Evolutionary conservation across 2,888 invertebrate genomes (phyloP).

Genomic region (Ditula angustiorana): DNA sequence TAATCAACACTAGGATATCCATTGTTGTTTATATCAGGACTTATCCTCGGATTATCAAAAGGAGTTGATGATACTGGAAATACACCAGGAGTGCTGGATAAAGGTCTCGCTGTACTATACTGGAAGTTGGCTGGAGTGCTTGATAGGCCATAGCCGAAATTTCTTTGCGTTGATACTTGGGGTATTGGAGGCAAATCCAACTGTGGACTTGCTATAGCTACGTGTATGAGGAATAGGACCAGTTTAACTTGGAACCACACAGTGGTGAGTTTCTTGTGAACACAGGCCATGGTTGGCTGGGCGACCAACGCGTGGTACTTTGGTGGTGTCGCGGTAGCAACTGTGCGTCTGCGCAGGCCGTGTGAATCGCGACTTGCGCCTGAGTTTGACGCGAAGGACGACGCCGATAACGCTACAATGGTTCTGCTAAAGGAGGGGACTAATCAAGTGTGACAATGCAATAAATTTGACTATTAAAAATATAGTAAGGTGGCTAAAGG

Average conservation of each 20-base stretch:
- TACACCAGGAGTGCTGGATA: slow-evolving; percentile 59
- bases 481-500: background rate
- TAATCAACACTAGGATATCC: slow-evolving; percentile 73
- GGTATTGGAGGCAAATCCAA: slow-evolving; percentile 85
- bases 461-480: background rate
- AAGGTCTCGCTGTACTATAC: slow-evolving; percentile 67
- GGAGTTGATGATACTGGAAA: slow-evolving; percentile 74
- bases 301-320: slow-evolving; percentile 74
- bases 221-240: slow-evolving; percentile 50
- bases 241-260: slow-evolving; percentile 61
- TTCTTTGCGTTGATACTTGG: slow-evolving; percentile 64
- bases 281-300: slow-evolving; percentile 71
- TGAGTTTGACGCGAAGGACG: slow-evolving; percentile 18
- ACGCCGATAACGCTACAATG: slow-evolving; percentile 20
- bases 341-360: slow-evolving; percentile 73
- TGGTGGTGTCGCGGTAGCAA: slow-evolving; percentile 70
- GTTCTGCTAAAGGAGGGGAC: slow-evolving; percentile 13
- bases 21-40: slow-evolving; percentile 79
- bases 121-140: slow-evolving; percentile 71
- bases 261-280: slow-evolving; percentile 54
- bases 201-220: slow-evolving; percentile 69
- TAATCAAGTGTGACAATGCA: background rate
- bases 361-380: slow-evolving; percentile 62
- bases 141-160: slow-evolving; percentile 70
- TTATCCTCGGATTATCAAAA: slow-evolving; percentile 60